Evolutionary conservation across 2,113 vertebrate genomes (phyloP), one percentile per base, ranked within the genome.

Genomic region (Melozone crissalis): DNA sequence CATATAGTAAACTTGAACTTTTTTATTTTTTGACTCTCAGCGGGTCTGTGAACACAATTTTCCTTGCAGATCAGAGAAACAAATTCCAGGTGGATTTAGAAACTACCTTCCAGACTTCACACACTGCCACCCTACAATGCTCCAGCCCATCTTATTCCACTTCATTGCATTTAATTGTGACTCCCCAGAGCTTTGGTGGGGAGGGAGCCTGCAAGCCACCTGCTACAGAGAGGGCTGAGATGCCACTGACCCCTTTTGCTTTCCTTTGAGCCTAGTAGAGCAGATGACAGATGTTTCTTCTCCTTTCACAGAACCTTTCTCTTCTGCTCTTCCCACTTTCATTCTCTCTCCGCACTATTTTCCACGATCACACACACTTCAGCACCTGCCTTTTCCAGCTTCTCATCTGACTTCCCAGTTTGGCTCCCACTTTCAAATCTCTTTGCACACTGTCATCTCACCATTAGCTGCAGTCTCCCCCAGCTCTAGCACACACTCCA

Each of bases 241-340:
- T 75, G 43, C 74, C 7, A 2, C 67, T 30, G 62, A 61, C 41
- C 78, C 20, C 62, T 57, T 84, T 57, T 72, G 63, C 62, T 90
- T 88, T 90, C 52, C 66, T 91, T 62, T 66, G 63, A 85, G 46
- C 39, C 37, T 18, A 37, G 63, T 47, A 80, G 44, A 46, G 23
- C 10, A 89, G 71, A 75, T 0, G 3, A 76, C 49, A 94, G 81
- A 73, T 83, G 67, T 62, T 62, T 85, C 54, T 61, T 72, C 27
- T 81, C 41, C 71, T 82, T 87, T 84, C 87, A 84, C 82, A 82
- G 76, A 83, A 58, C n/a, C 77, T 91, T 94, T 93, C 80, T 92
- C 44, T 75, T 89, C 24, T 83, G 65, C 63, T 84, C 37, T 62
- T 74, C 41, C 62, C 72, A 41, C 61, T 89, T 93, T 41, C 58